These are phyloP conservation scores for Prionace glauca DNA, from an alignment of 2,797 vertebrate species.

Conservation along the genomic window DNA sequence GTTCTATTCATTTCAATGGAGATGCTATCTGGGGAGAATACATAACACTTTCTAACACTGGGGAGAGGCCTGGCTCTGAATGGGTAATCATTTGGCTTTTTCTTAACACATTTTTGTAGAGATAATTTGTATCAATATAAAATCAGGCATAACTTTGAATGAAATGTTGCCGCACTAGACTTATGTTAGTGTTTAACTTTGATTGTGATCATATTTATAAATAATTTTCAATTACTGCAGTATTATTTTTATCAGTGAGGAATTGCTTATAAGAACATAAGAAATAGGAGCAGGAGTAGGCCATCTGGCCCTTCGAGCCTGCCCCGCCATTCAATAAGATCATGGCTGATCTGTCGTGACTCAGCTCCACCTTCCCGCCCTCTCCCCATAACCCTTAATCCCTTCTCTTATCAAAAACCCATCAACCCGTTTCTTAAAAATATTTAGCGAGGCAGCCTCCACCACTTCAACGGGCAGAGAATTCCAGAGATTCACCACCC, in stretches of 20 bases:
- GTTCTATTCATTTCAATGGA: background rate
- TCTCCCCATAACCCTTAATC: too few relatives aligned
- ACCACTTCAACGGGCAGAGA: too few relatives aligned
- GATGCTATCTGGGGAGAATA: background rate
- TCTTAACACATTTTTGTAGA: background rate
- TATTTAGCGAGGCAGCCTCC: too few relatives aligned
- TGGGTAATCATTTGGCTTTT: background rate
- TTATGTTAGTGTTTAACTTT: background rate
- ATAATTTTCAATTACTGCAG: background rate
- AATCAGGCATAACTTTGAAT: background rate
- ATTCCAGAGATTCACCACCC: too few relatives aligned
- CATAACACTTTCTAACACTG: background rate
- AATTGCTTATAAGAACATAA: background rate
- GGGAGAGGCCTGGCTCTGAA: background rate
- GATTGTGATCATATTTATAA: background rate
- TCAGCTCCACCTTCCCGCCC: too few relatives aligned
- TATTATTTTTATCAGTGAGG: background rate
- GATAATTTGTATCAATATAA: background rate
- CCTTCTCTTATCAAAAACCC: too few relatives aligned
- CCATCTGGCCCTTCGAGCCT: too few relatives aligned
- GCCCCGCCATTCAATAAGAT: too few relatives aligned
- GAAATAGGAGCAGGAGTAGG: too few relatives aligned
- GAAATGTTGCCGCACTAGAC: background rate
- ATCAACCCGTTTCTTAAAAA: too few relatives aligned
- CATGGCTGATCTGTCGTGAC: too few relatives aligned